Conservation (phyloP, 1,140 invertebrate genomes). For the Zaprionus capensis region DNA sequence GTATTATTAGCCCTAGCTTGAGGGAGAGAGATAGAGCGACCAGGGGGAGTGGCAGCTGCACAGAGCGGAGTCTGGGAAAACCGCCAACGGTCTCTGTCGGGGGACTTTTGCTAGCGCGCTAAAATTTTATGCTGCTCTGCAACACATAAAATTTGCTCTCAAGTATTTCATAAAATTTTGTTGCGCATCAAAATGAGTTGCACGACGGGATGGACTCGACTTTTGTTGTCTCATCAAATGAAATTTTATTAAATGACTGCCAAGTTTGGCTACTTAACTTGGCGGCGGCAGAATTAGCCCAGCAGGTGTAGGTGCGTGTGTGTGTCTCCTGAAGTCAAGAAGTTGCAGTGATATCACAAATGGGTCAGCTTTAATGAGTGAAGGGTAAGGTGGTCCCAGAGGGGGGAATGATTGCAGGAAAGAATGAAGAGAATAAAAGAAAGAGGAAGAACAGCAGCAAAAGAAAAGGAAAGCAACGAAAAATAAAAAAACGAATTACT, state of each 20-base stretch:
- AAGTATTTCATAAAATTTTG: slow-evolving; percentile 83
- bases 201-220: slow-evolving; percentile 33
- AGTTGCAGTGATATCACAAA: not conserved
- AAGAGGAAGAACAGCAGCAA: not conserved
- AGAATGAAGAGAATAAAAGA: not conserved
- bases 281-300: slow-evolving; percentile 52
- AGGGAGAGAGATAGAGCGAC: slow-evolving; percentile 3
- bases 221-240: slow-evolving; percentile 59
- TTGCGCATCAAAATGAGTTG: slow-evolving; percentile 66
- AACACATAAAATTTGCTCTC: slow-evolving; percentile 78
- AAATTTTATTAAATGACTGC: slow-evolving; percentile 78
- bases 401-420: too few relatives aligned
- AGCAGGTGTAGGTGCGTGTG: slow-evolving; percentile 18
- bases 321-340: slow-evolving; percentile 22
- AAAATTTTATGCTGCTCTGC: slow-evolving; percentile 72
- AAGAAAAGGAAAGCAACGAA: not conserved
- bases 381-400: not conserved
- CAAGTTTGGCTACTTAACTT: slow-evolving; percentile 60
- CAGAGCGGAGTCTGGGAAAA: slow-evolving; percentile 40
- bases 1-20: slow-evolving; percentile 73
- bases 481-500: too few relatives aligned
- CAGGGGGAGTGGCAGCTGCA: not conserved
- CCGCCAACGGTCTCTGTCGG: slow-evolving; percentile 56
- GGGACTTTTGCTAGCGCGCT: slow-evolving; percentile 75
- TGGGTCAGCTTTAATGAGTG: slow-evolving; percentile 27